phyloP scores from a whole-genome alignment of 2,113 vertebrate genomes.

The Cervus canadensis region DNA sequence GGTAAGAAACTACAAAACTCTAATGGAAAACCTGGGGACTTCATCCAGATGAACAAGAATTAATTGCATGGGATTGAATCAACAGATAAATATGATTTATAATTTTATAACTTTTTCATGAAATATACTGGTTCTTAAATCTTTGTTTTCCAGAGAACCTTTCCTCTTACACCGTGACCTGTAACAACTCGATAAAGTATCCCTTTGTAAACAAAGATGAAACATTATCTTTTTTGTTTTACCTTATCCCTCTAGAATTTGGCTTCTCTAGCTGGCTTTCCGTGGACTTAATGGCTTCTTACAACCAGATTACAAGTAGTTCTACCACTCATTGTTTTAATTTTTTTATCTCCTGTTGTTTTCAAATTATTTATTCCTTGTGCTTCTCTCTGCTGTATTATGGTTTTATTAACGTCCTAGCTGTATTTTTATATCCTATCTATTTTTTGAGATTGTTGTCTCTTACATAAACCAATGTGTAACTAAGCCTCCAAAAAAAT shows the following conservation, averaged over 20 bases:
- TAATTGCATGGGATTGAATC: background rate
- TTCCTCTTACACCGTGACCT: background rate
- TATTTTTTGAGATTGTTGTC: background rate
- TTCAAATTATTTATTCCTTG: background rate
- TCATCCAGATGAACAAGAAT: background rate
- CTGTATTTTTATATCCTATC: background rate
- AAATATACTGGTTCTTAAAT: background rate
- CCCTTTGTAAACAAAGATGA: background rate
- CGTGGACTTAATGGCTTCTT: background rate
- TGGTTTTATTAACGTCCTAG: background rate
- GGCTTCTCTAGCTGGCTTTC: background rate
- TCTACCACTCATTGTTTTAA: background rate
- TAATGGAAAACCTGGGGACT: background rate
- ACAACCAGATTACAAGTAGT: background rate
- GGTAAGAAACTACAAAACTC: background rate
- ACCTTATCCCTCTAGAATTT: background rate
- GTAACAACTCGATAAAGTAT: background rate
- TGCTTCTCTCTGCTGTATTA: background rate
- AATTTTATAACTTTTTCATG: background rate
- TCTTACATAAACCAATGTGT: background rate
- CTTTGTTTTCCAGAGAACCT: background rate
- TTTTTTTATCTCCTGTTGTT: background rate
- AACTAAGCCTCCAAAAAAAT: background rate
- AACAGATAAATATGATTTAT: background rate
- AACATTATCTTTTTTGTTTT: background rate